Evolutionary conservation across 2,797 vertebrate genomes (phyloP), one percentile per base, ranked within the genome.

Genomic region (Sebastes kiyomatsui): DNA sequence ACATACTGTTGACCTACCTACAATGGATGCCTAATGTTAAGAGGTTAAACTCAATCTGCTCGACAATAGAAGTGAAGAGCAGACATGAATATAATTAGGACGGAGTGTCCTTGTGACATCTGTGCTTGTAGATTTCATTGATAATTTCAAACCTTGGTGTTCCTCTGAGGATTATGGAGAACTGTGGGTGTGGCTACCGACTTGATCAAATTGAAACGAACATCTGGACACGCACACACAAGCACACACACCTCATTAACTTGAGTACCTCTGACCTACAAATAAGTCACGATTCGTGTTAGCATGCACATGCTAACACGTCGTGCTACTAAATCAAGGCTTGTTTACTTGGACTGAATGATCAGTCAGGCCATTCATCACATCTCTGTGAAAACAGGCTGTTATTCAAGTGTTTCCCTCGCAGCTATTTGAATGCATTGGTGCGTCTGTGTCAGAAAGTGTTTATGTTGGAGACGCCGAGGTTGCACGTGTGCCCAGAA

Each of bases 171-270:
- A 83, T 86, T 69, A 82, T 28, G 59, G 71, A 52, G 52, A 72
- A 23, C 5, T 67, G 55, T 18, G 67, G 73, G 23, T 73, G 65
- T 60, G 42, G 52, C 67, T 75, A 35, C 18, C 35, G 61, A 71
- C 64, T 85, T 84, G 55, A 88, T 86, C 66, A 82, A 82, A 86
- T 59, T 90, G 70, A 80, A 82, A 76, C 4, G 0, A 89, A 91
- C 88, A 90, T 90, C 86, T 91, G 92, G 86, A 85, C 71, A 83
- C 81, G 76, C 66, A 72, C 25, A 46, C 46, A 77, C 56, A 30
- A 62, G 59, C 49, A 64, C 58, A 73, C 61, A 32, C 72, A 56
- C 42, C 9, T 84, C 66, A 89, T 90, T 86, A 86, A 75, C 25
- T 54, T 58, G 72, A 87, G 88, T 84, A 86, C 67, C 73, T 84